Evolutionary conservation across 2,113 vertebrate genomes (phyloP), one percentile per base, ranked within the genome.

Genomic region (Symphodus melops): DNA sequence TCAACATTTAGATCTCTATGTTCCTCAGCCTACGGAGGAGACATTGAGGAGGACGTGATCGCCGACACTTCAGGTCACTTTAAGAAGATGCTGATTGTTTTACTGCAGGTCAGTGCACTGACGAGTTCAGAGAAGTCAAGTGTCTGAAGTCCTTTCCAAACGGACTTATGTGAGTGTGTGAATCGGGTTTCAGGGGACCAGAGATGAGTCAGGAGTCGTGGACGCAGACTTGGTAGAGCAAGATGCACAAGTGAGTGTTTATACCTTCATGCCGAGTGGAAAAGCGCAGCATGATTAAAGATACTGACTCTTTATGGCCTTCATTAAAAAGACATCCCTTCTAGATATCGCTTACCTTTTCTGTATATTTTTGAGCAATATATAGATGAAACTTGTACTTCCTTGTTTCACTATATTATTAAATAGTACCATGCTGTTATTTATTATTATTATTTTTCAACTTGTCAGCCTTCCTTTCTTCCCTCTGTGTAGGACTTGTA

Each of bases 81-180:
- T 90, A 97, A 96, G 92, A 99, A 99, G 94, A 99, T 98, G 97
- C 93, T 99, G 0, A 58, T 99, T 11, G 98, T 98, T 85, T 92
- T 99, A 82, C 94, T 98, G 49, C 97, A 99, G 96, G 98, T 98
- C 9, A 62, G 90, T 89, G 68, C 4, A 16, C 37, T 8, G 8
- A 53, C 37, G 67, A 55, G 19, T 14, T 41, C 44, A 37, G 9
- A 33, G 20, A 19, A 37, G 17, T 2, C 3, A 42, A 19, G 9
- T 41, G n/a, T 61, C 33, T 44, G 41, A 14, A 37, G 21, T 39
- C 11, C 23, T 74, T 67, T 33, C 68, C 61, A 8, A 0, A 13
- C 49, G 55, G 23, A 59, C 44, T 73, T 55, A 73, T 62, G 16
- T 62, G 16, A 46, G 4, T 5, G 2, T 68, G 11, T 71, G 63